phyloP scores from a whole-genome alignment of 1,140 invertebrate species.

The Aphaenogaster rudis region DNA sequence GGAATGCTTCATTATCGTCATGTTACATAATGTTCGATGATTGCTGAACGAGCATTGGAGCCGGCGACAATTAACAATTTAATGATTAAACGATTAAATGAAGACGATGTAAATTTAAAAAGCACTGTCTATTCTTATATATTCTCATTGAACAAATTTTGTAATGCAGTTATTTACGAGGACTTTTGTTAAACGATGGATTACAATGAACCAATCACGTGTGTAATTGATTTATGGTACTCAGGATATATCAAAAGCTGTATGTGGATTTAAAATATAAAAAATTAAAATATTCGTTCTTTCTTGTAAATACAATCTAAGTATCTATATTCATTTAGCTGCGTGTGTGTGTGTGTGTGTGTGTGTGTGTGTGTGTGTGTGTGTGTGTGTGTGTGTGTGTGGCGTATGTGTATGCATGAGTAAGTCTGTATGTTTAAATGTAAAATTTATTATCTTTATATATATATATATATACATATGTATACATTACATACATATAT shows the following conservation, averaged over 20 bases:
- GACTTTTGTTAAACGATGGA: background rate
- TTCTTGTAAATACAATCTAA: background rate
- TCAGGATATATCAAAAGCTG: background rate
- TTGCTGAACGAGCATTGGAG: background rate
- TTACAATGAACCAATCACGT: background rate
- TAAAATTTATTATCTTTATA: background rate
- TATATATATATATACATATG: background rate
- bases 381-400: background rate
- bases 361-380: background rate
- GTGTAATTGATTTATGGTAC: background rate
- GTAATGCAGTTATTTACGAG: background rate
- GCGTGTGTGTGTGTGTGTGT: background rate
- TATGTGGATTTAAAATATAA: background rate
- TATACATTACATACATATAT: background rate
- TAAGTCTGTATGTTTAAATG: background rate
- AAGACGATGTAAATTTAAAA: background rate
- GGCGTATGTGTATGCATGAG: background rate
- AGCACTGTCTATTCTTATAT: background rate
- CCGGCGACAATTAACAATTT: background rate
- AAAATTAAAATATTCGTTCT: background rate
- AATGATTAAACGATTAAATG: slow-evolving; percentile 8
- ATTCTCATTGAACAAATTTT: background rate
- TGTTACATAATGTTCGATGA: slow-evolving; percentile 63
- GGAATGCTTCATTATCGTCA: slow-evolving; percentile 16
- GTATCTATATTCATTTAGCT: background rate